phyloP scores from a whole-genome alignment of 2,888 invertebrate species.

The Oasisia sp. region DNA sequence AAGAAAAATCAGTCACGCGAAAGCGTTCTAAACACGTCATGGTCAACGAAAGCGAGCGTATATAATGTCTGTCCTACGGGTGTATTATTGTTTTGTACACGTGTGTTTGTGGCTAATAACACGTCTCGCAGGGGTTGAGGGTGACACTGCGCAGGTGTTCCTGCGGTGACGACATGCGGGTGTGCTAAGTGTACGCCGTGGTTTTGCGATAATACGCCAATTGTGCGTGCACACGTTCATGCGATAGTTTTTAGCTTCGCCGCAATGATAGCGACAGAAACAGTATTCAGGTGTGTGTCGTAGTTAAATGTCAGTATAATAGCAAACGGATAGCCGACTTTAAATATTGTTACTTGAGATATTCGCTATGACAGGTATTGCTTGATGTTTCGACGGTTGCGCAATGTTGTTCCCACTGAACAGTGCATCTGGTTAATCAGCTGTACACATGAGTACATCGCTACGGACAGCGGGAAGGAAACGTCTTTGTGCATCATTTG shows the following conservation, averaged over 20 bases:
- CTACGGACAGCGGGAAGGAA: too few relatives aligned
- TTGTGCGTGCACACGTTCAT: neutral
- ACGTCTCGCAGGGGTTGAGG: neutral
- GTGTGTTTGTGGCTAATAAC: neutral
- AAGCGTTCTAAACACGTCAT: neutral
- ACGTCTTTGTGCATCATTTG: too few relatives aligned
- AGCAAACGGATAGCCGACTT: too few relatives aligned
- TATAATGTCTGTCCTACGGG: neutral
- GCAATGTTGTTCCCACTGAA: too few relatives aligned
- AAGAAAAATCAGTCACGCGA: neutral
- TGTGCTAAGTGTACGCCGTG: neutral
- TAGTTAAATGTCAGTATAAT: too few relatives aligned
- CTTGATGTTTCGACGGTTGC: too few relatives aligned
- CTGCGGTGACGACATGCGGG: constrained; percentile 6
- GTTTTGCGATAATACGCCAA: neutral
- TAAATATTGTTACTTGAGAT: too few relatives aligned
- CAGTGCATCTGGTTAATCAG: too few relatives aligned
- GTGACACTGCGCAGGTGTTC: neutral
- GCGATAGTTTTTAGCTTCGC: neutral
- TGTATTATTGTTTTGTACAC: neutral
- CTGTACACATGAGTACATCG: too few relatives aligned
- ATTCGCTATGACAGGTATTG: too few relatives aligned
- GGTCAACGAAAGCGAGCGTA: neutral
- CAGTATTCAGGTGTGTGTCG: too few relatives aligned
- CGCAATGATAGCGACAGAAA: too few relatives aligned